Conservation (phyloP, 2,113 vertebrate species). For the Tragelaphus imberbis region DNA sequence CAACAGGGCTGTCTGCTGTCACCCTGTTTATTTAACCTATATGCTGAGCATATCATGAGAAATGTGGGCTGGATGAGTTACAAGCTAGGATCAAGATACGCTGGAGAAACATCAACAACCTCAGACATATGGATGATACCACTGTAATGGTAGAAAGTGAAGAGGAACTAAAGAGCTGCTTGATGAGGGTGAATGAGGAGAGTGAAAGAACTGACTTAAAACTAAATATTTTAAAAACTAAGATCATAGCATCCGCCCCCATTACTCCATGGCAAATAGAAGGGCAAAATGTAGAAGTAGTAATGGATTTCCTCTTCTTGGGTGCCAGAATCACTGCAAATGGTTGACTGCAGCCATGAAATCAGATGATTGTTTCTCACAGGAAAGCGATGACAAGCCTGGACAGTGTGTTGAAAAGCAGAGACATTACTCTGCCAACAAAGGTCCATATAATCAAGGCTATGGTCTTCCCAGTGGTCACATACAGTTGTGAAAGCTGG, state of each 20-base stretch:
- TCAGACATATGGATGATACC: background rate
- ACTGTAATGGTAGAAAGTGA: background rate
- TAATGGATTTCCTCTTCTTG: background rate
- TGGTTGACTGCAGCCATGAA: background rate
- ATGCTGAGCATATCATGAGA: background rate
- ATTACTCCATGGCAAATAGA: background rate
- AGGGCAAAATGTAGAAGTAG: background rate
- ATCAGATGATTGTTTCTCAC: background rate
- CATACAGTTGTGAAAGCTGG: background rate
- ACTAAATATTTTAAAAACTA: background rate
- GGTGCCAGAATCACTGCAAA: background rate
- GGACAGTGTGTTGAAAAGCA: background rate
- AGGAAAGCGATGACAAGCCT: background rate
- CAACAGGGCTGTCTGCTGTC: background rate
- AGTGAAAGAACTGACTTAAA: background rate
- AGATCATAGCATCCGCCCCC: accelerated
- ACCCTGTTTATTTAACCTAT: background rate
- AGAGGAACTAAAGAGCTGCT: background rate
- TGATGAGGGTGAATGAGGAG: background rate
- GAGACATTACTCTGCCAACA: background rate
- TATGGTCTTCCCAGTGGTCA: background rate
- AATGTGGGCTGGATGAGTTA: background rate
- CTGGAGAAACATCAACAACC: background rate
- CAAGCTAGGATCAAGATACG: background rate
- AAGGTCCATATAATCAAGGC: background rate